These are phyloP conservation scores for Microctonus aethiopoides DNA, from an alignment of 2,888 invertebrate genomes.

Conservation along the genomic window DNA sequence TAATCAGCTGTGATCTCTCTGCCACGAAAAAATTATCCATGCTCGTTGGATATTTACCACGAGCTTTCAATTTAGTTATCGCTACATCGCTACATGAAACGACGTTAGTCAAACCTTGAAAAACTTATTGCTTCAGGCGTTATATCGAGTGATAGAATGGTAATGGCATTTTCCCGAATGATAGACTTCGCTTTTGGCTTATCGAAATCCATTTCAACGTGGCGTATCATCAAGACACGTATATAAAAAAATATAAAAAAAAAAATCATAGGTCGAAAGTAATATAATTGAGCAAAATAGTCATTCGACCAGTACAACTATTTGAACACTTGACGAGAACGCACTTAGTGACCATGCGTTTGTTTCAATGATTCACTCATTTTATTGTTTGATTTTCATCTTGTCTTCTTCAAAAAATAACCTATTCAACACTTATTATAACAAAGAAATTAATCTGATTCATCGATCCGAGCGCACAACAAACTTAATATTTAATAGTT, in stretches of 20 bases:
- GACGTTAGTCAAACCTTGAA: not conserved
- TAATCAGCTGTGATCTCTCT: not conserved
- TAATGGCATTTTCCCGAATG: not conserved
- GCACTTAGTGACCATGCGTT: not conserved
- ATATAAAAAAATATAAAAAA: slow-evolving; percentile 30
- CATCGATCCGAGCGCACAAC: slow-evolving; percentile 66
- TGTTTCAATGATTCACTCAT: not conserved
- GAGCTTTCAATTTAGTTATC: not conserved
- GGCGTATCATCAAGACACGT: slow-evolving; percentile 31
- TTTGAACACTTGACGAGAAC: slow-evolving; percentile 8
- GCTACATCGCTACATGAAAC: not conserved
- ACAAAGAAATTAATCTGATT: slow-evolving; percentile 51
- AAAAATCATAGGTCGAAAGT: slow-evolving; percentile 19
- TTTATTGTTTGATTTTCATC: not conserved
- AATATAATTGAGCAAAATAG: slow-evolving; percentile 9
- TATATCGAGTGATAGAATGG: slow-evolving; percentile 1
- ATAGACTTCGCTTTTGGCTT: not conserved
- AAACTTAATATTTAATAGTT: slow-evolving; percentile 63
- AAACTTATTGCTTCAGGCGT: not conserved
- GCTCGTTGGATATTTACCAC: not conserved
- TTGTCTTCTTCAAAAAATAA: not conserved
- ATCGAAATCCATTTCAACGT: slow-evolving; percentile 20
- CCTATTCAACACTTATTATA: not conserved
- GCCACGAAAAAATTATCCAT: not conserved
- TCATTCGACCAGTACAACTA: not conserved